A percentile compares a stretch with the other conserved stretches of the same genome.
phyloP scores from a whole-genome alignment of 2,888 invertebrate genomes.

The Pachliopta kotzebuea region DNA sequence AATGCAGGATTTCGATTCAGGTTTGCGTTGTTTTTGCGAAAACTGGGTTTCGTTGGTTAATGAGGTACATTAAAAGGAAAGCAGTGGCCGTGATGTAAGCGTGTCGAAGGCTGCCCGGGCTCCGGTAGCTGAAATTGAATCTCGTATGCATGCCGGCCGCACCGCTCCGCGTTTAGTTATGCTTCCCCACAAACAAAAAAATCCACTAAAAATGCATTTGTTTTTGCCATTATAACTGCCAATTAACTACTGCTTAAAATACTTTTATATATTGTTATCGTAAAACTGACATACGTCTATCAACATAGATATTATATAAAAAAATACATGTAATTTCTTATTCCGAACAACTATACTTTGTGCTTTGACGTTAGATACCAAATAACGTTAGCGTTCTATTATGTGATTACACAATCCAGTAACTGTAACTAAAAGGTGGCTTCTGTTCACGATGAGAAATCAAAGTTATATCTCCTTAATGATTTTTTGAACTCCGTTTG shows the following conservation, averaged over 20 bases:
- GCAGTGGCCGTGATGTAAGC: conserved; percentile 48
- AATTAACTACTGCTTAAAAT: conserved; percentile 4
- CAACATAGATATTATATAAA: too few relatives aligned
- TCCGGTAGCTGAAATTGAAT: conserved; percentile 71
- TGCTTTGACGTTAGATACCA: too few relatives aligned
- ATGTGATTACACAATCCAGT: too few relatives aligned
- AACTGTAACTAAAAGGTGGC: too few relatives aligned
- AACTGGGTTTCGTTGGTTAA: conserved; percentile 61
- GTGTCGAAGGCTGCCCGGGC: conserved; percentile 37
- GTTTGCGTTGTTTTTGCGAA: conserved; percentile 51
- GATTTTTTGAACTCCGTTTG: too few relatives aligned
- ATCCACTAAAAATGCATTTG: conserved; percentile 4
- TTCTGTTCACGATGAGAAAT: too few relatives aligned
- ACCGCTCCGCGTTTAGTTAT: conserved; percentile 60
- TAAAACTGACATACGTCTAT: neutral
- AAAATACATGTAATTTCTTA: too few relatives aligned
- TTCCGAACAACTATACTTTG: too few relatives aligned
- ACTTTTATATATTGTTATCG: neutral
- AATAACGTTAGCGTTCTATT: too few relatives aligned
- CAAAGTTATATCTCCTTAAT: too few relatives aligned
- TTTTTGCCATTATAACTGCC: conserved; percentile 11
- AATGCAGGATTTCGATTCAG: conserved; percentile 53
- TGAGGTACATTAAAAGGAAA: conserved; percentile 63
- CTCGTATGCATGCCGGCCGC: conserved; percentile 60
- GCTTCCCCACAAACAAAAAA: conserved; percentile 45